These are phyloP conservation scores for Eurystomus glaucurus DNA, from an alignment of 2,797 vertebrate species.

Conservation along the genomic window DNA sequence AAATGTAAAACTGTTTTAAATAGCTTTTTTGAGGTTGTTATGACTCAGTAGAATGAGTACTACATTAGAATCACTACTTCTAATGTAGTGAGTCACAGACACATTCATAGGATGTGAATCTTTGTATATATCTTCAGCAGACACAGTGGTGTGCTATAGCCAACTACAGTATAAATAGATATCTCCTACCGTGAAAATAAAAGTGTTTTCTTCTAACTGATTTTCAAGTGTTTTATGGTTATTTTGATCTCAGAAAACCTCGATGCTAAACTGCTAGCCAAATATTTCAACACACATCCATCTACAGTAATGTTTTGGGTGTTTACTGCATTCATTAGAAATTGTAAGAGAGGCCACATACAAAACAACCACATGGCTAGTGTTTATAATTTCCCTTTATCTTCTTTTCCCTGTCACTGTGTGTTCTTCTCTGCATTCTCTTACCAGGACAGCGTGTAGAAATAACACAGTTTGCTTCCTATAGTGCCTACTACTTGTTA, in stretches of 20 bases:
- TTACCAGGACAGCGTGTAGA: not conserved
- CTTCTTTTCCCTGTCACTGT: not conserved
- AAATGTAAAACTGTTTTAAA: not conserved
- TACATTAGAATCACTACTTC: too few relatives aligned
- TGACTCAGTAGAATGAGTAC: not conserved
- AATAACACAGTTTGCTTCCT: not conserved
- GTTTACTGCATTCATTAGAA: not conserved
- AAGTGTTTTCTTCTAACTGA: not conserved
- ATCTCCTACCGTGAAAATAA: not conserved
- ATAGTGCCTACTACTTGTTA: not conserved
- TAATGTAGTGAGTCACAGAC: not conserved
- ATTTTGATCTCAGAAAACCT: not conserved
- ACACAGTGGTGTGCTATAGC: not conserved
- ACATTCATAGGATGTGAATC: not conserved
- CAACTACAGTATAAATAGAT: not conserved
- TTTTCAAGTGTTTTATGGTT: not conserved
- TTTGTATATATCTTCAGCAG: not conserved
- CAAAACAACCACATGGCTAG: not conserved
- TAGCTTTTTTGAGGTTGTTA: not conserved
- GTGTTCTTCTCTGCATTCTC: not conserved
- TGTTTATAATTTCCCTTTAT: not conserved
- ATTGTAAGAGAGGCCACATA: not conserved
- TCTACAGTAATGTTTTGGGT: rapidly evolving
- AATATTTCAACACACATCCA: not conserved
- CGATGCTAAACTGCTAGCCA: not conserved